Evolutionary conservation across 2,113 vertebrate genomes (phyloP).

Genomic region (Centropus unirufus): DNA sequence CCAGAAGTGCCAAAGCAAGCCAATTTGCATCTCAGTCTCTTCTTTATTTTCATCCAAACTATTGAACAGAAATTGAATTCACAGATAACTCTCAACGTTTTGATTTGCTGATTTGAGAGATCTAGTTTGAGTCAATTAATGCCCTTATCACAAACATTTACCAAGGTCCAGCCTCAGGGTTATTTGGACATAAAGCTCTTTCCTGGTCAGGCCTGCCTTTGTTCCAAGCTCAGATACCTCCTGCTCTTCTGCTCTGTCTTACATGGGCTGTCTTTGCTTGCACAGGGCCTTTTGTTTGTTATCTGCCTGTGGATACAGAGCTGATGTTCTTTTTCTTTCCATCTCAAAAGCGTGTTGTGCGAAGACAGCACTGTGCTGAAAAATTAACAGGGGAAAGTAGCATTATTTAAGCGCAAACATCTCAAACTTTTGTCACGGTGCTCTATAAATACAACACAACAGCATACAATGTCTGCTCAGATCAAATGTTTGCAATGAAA

Average conservation of each 20-base stretch:
- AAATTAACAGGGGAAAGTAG: slow-evolving; percentile 44
- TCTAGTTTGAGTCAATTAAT: background rate
- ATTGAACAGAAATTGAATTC: background rate
- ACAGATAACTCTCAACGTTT: background rate
- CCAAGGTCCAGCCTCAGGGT: background rate
- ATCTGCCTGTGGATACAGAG: slow-evolving; percentile 12
- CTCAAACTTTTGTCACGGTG: slow-evolving; percentile 47
- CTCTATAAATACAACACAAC: slow-evolving; percentile 61
- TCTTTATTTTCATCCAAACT: background rate
- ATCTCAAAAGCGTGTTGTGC: background rate
- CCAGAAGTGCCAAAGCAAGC: background rate
- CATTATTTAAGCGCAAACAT: slow-evolving; percentile 61
- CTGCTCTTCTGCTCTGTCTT: background rate
- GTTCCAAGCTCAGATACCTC: background rate
- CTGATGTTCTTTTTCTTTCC: slow-evolving; percentile 29
- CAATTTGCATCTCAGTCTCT: background rate
- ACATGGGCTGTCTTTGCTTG: background rate
- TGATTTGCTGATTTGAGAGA: background rate
- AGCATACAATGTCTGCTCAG: slow-evolving; percentile 10
- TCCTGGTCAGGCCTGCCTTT: background rate
- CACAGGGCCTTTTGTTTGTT: slow-evolving; percentile 1
- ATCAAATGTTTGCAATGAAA: slow-evolving; percentile 45
- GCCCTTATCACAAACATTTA: background rate
- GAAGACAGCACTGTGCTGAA: slow-evolving; percentile 40
- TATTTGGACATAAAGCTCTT: background rate